Percentiles rank a stretch among this genome's conserved stretches.
These are phyloP conservation scores for Lophura nycthemera DNA, from an alignment of 2,113 vertebrate genomes.

Conservation along the genomic window DNA sequence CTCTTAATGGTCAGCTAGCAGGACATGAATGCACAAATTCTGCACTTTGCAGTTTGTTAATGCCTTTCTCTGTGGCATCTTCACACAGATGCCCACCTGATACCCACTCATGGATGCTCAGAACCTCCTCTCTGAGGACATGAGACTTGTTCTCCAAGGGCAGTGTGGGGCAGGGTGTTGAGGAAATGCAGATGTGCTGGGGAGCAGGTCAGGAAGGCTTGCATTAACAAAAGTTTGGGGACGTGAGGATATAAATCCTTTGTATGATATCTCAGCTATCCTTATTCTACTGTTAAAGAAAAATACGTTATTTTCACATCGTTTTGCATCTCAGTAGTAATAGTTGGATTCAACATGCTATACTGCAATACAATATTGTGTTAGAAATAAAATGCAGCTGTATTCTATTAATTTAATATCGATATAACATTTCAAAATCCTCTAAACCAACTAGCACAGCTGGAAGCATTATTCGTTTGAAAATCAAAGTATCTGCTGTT, in stretches of 20 bases:
- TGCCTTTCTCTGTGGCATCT: background rate
- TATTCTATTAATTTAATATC: background rate
- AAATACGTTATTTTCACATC: background rate
- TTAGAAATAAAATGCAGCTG: background rate
- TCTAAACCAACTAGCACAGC: background rate
- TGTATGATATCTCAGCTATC: background rate
- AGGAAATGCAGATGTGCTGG: background rate
- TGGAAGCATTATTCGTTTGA: background rate
- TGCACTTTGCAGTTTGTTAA: background rate
- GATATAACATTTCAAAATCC: background rate
- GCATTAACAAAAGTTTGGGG: background rate
- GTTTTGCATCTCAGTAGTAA: background rate
- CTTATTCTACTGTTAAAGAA: background rate
- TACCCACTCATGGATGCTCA: background rate
- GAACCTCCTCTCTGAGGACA: background rate
- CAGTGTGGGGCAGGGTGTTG: no score
- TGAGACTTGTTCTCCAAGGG: background rate
- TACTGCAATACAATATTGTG: background rate
- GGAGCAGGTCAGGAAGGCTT: background rate
- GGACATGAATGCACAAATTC: accelerated
- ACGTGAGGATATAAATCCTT: background rate
- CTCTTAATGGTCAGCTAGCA: background rate
- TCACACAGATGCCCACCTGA: background rate
- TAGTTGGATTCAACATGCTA: background rate
- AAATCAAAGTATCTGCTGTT: background rate